These are phyloP conservation scores for Rutpela maculata DNA, from an alignment of 2,888 invertebrate genomes.

Conservation along the genomic window DNA sequence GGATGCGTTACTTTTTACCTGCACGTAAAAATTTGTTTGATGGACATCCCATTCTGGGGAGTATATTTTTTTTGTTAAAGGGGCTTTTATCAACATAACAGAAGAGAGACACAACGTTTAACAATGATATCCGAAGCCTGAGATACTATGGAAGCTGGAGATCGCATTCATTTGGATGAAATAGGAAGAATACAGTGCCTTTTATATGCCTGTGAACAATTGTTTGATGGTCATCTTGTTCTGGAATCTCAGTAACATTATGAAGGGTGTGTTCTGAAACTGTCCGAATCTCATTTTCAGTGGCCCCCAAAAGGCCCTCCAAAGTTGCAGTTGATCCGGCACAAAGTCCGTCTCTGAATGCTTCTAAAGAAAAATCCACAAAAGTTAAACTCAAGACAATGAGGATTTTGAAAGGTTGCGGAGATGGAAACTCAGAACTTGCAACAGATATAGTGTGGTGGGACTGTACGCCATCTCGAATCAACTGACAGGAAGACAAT, in stretches of 20 bases:
- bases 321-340: slow-evolving; percentile 7
- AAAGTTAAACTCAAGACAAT: not conserved
- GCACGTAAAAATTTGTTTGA: too few species aligned
- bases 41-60: too few species aligned
- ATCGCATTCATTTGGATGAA: too few species aligned
- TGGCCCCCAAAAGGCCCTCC: not conserved
- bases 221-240: too few species aligned
- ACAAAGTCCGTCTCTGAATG: slow-evolving; percentile 6
- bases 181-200: too few species aligned
- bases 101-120: too few species aligned
- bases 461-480: not conserved
- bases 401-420: not conserved
- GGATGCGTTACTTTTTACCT: too few species aligned
- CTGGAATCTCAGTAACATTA: not conserved
- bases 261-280: slow-evolving; percentile 3
- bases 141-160: too few species aligned
- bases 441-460: not conserved
- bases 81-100: too few species aligned
- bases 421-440: not conserved
- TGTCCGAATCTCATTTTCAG: slow-evolving; percentile 17
- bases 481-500: not conserved
- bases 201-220: too few species aligned
- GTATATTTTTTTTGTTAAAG: too few species aligned
- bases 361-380: not conserved
- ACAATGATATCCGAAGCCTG: too few species aligned